These are phyloP conservation scores for Tyrannus savana DNA, from an alignment of 2,113 vertebrate genomes.

Conservation along the genomic window DNA sequence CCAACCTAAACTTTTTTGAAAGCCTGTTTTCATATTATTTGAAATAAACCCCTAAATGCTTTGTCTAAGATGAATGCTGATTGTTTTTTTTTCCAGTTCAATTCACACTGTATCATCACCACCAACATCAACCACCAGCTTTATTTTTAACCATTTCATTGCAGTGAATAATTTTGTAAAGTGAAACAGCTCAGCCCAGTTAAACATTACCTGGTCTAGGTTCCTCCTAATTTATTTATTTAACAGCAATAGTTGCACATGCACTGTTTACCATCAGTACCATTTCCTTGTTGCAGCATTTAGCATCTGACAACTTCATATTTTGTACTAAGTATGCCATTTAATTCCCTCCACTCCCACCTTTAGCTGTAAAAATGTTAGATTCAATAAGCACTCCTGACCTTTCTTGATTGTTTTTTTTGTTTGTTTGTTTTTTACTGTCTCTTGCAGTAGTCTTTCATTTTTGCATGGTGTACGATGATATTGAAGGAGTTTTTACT, in stretches of 20 bases:
- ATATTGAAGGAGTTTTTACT: conserved; percentile 99
- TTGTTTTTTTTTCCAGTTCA: conserved; percentile 5
- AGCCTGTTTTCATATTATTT: conserved; percentile 44
- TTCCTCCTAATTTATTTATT: not conserved
- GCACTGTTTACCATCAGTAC: conserved; percentile 49
- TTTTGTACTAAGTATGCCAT: not conserved
- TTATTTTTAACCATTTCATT: conserved; percentile 14
- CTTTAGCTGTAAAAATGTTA: conserved; percentile 55
- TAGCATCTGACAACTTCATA: conserved; percentile 18
- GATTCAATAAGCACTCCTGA: conserved; percentile 71
- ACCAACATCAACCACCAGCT: not conserved
- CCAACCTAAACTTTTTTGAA: conserved; percentile 52
- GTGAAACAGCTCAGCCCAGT: not conserved
- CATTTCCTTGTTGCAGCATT: conserved; percentile 38
- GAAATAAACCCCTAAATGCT: conserved; percentile 26
- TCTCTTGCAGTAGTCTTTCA: conserved; percentile 65
- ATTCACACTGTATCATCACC: not conserved
- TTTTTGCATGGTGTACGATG: conserved; percentile 79
- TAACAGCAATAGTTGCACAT: conserved; percentile 50
- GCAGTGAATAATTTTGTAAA: conserved; percentile 31
- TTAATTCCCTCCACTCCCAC: conserved; percentile 35
- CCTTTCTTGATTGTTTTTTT: conserved; percentile 4
- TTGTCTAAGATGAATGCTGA: conserved; percentile 8
- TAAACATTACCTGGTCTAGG: not conserved
- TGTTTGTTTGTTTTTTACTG: conserved; percentile 47